Evolutionary conservation across 1,140 invertebrate genomes (phyloP).

Genomic region (Oscheius sp.): DNA sequence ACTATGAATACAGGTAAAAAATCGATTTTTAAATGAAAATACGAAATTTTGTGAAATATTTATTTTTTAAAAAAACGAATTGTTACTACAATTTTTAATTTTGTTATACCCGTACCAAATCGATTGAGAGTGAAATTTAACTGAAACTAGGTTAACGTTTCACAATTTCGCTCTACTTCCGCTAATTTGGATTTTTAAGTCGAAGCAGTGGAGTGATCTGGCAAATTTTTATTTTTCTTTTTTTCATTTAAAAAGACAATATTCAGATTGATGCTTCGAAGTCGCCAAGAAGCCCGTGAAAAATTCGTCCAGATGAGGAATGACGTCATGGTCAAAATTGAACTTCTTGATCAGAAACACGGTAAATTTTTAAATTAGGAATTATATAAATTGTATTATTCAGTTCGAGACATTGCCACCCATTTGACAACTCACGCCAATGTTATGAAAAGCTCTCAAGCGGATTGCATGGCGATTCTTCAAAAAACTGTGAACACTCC

Average conservation of each 20-base stretch:
- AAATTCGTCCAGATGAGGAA: conserved; percentile 86
- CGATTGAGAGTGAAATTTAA: background rate
- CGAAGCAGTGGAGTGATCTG: too few species aligned
- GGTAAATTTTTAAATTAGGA: conserved; percentile 55
- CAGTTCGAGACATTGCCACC: conserved; percentile 82
- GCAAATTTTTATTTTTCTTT: background rate
- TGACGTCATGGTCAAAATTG: conserved; percentile 92
- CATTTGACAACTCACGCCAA: conserved; percentile 77
- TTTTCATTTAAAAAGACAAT: background rate
- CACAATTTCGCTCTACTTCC: conserved; percentile 25
- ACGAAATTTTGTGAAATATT: too few species aligned
- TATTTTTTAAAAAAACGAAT: too few species aligned
- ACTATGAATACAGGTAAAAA: conserved; percentile 92
- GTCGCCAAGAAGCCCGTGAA: conserved; percentile 84
- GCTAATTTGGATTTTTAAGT: conserved; percentile 4
- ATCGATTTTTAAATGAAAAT: background rate
- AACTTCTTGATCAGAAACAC: conserved; percentile 93
- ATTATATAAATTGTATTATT: conserved; percentile 42
- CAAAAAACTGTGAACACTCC: conserved; percentile 79
- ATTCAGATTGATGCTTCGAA: conserved; percentile 72
- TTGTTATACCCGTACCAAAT: background rate
- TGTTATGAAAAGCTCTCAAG: conserved; percentile 75
- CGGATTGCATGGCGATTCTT: conserved; percentile 67
- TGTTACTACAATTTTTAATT: conserved; percentile 11
- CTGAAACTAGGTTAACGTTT: too few species aligned